Base-by-base conservation (phyloP, 2,113 vertebrate species). In the Microtus ochrogaster region DNA sequence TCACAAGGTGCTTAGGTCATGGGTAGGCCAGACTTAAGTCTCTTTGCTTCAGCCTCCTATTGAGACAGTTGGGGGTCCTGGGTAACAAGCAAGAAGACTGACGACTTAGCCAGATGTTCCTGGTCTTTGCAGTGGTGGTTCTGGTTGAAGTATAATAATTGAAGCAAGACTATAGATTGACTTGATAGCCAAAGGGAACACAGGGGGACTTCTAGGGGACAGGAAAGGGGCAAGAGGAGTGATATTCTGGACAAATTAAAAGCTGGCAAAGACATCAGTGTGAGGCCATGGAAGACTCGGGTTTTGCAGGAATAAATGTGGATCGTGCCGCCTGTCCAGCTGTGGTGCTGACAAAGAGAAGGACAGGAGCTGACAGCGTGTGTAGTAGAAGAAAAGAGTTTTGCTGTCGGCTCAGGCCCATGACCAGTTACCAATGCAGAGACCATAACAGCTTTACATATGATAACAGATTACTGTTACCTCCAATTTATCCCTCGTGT, bases 281-380 rank as follows among this genome's bases (percentile, higher is more conserved):
- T 33, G 41, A 70, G 36, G 44, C 19, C 61, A 76, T 41, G 7
- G n/a, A 26, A 30, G 47, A 70, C 28, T 52, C 36, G 66, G 28
- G 36, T 70, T 82, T 68, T 70, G 7, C 49, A n/a, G 68, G 33
- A 70, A 21, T 81, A 52, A 13, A 76, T 24, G 16, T 92, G 65
- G 49, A 36, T 33, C 72, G 14, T 33, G 5, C 21, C 2, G 4
- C 12, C 28, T 33, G 13, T 55, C 39, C 22, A 52, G 36, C 44
- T 10, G 13, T 49, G 90, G 17, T 11, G 22, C 19, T 76, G 81
- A 28, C 24, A 73, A 61, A 6, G 24, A 73, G 47, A 8, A 41
- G 63, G 63, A 10, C 24, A 0, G 61, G 61, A 2, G 7, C 16
- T 1, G 22, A 3, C 24, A 41, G 3, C 3, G 11, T 3, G 3